phyloP scores from a whole-genome alignment of 2,797 vertebrate species.

The Discoglossus pictus region DNA sequence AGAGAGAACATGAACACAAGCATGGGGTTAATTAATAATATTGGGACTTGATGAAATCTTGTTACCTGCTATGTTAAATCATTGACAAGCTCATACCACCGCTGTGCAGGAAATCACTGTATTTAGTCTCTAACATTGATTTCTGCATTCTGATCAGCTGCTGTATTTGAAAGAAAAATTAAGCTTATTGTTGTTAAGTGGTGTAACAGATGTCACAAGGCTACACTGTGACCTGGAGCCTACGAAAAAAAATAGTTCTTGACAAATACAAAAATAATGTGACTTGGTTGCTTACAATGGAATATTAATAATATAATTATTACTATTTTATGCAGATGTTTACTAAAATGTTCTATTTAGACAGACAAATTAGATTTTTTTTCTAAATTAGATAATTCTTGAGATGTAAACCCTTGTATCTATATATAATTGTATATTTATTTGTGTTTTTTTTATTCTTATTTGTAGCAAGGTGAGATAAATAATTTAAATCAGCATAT shows the following conservation, averaged over 20 bases:
- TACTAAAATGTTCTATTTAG: too few relatives aligned
- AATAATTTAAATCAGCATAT: too few relatives aligned
- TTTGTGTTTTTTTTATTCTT: too few relatives aligned
- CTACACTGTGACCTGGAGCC: constrained; percentile 10
- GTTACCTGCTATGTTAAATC: constrained; percentile 41
- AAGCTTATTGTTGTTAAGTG: constrained; percentile 43
- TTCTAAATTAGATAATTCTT: too few relatives aligned
- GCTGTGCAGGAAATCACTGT: constrained; percentile 36
- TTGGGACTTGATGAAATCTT: constrained; percentile 38
- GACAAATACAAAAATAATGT: neutral
- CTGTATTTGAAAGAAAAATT: constrained; percentile 28
- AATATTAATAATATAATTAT: too few relatives aligned
- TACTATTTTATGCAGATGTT: too few relatives aligned
- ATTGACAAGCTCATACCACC: neutral
- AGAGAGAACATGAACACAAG: constrained; percentile 7
- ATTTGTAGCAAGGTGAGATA: too few relatives aligned
- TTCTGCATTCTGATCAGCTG: constrained; percentile 44
- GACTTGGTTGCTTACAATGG: too few relatives aligned
- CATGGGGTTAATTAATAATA: constrained; percentile 37
- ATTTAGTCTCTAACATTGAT: constrained; percentile 40
- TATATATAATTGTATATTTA: too few relatives aligned
- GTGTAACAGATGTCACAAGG: constrained; percentile 35
- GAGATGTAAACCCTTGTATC: too few relatives aligned
- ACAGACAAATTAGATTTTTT: too few relatives aligned
- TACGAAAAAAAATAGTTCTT: neutral